A percentile compares a stretch with the other conserved stretches of the same genome.
These are phyloP conservation scores for Drosophila santomea DNA, from an alignment of 1,140 invertebrate species.

Conservation along the genomic window DNA sequence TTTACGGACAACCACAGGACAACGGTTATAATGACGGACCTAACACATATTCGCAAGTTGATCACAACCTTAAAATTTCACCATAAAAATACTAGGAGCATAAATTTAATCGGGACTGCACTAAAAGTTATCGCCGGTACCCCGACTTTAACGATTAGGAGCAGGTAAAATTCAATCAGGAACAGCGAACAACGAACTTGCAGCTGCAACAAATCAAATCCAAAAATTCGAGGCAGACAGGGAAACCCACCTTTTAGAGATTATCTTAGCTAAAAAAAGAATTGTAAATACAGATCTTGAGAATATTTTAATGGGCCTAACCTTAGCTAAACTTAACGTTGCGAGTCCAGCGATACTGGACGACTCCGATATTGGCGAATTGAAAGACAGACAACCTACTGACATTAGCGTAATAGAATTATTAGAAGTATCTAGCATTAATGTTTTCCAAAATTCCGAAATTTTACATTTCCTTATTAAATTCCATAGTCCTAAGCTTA, in stretches of 20 bases:
- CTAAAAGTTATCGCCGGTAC: too few relatives aligned
- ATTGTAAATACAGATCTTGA: not conserved
- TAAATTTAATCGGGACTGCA: not conserved
- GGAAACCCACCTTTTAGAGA: not conserved
- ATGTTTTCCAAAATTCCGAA: conserved; percentile 2
- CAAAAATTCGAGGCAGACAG: not conserved
- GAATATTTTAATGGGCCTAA: too few relatives aligned
- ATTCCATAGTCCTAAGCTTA: not conserved
- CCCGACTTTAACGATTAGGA: too few relatives aligned
- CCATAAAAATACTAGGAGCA: conserved; percentile 12
- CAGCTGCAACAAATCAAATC: not conserved
- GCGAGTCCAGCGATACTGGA: not conserved
- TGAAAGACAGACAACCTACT: not conserved
- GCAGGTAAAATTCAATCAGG: conserved; percentile 4
- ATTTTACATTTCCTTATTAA: conserved; percentile 5
- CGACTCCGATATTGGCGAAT: conserved; percentile 4
- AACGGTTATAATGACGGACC: not conserved
- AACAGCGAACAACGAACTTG: too few relatives aligned
- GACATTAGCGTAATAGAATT: not conserved
- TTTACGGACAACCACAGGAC: not conserved
- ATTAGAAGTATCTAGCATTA: conserved; percentile 3
- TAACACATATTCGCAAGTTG: conserved; percentile 5
- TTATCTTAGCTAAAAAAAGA: conserved; percentile 9
- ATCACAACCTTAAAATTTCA: too few relatives aligned
- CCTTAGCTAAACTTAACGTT: not conserved